phyloP scores from a whole-genome alignment of 2,888 invertebrate genomes.

The Tipula lateralis region DNA sequence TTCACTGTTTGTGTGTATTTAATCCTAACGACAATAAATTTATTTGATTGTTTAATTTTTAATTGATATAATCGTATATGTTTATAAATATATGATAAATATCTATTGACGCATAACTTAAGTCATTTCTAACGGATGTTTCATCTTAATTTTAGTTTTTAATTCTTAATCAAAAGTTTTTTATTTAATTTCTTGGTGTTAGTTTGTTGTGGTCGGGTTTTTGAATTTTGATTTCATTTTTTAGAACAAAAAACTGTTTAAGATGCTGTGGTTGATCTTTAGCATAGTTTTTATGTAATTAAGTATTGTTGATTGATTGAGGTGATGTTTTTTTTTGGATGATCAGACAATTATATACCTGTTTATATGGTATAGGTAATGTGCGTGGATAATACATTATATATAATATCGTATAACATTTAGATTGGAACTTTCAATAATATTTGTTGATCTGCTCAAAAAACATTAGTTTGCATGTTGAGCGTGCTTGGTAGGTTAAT shows the following conservation, averaged over 20 bases:
- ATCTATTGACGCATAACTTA: neutral
- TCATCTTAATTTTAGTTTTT: neutral
- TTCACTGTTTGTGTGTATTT: too few species aligned
- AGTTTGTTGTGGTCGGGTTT: neutral
- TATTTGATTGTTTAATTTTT: neutral
- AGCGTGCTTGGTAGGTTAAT: too few species aligned
- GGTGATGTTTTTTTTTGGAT: neutral
- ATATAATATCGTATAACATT: too few species aligned
- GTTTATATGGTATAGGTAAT: too few species aligned
- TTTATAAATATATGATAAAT: neutral
- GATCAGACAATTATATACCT: too few species aligned
- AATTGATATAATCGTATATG: neutral
- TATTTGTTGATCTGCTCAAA: too few species aligned
- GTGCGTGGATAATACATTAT: too few species aligned
- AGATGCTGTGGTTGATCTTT: neutral
- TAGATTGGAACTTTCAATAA: too few species aligned
- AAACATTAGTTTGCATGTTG: too few species aligned
- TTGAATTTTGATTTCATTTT: neutral
- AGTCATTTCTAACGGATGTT: neutral
- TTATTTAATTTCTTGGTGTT: neutral
- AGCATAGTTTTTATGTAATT: neutral
- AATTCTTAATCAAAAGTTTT: neutral
- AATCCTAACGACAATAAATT: too few species aligned
- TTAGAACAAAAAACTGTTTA: neutral
- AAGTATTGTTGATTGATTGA: neutral